Conservation (phyloP, 2,888 invertebrate species). For the Coecobrya sp. region DNA sequence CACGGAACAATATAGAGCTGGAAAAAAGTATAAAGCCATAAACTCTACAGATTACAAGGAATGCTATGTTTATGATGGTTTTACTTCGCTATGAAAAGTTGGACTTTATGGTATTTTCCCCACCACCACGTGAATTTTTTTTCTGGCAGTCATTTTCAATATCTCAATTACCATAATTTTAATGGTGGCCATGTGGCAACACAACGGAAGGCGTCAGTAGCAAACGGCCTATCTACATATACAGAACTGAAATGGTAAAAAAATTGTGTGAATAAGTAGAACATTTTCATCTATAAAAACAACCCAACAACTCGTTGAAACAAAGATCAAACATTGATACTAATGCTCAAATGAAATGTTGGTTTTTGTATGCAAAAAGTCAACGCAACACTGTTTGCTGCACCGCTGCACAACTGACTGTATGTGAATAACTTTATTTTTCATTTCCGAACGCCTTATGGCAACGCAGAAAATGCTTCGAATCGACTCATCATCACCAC, state of each 20-base stretch:
- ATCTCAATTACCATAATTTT: slow-evolving; percentile 34
- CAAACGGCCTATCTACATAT: neutral
- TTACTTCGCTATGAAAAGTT: neutral
- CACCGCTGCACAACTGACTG: neutral
- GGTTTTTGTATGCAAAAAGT: neutral
- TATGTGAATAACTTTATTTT: neutral
- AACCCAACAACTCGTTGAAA: neutral
- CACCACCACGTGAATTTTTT: slow-evolving; percentile 42
- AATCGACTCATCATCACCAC: neutral
- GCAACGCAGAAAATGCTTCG: neutral
- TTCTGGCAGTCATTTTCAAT: slow-evolving; percentile 8
- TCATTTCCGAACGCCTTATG: slow-evolving; percentile 21
- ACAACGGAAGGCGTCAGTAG: slow-evolving; percentile 35
- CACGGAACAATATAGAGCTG: neutral
- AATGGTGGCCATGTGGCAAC: slow-evolving; percentile 27
- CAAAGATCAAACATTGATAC: neutral
- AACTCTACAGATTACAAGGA: neutral
- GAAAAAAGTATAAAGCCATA: neutral
- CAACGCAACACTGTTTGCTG: neutral
- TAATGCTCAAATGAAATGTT: neutral
- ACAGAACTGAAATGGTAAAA: neutral
- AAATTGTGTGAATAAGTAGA: neutral
- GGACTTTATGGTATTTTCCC: slow-evolving; percentile 3
- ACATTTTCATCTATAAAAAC: neutral
- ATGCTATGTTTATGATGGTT: neutral